These are phyloP conservation scores for Fregetta grallaria DNA, from an alignment of 2,113 vertebrate species.

Conservation along the genomic window DNA sequence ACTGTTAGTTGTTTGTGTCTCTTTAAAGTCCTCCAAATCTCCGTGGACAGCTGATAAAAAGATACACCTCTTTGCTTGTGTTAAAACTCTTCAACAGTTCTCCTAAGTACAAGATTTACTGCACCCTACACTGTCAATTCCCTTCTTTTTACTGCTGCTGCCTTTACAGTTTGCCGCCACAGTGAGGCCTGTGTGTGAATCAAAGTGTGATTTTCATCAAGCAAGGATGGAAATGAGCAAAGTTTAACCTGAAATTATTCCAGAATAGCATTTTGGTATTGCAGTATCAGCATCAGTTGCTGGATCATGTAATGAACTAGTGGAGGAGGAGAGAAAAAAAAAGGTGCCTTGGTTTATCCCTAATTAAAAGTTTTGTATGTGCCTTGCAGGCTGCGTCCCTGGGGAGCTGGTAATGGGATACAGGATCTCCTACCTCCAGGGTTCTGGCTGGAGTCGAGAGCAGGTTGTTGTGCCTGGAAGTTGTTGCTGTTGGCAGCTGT, in stretches of 20 bases:
- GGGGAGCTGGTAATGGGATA: neutral
- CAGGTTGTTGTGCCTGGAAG: constrained; percentile 1
- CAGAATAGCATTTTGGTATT: neutral
- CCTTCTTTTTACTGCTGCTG: neutral
- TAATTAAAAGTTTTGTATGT: constrained; percentile 36
- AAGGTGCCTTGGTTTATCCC: neutral
- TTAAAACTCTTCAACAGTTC: neutral
- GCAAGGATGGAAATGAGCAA: neutral
- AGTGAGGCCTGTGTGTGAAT: constrained; percentile 8
- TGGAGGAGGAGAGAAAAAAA: neutral
- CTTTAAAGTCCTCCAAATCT: constrained; percentile 27
- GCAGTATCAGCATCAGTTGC: neutral
- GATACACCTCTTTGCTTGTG: neutral
- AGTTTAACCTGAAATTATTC: neutral
- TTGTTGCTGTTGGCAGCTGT: constrained; percentile 37
- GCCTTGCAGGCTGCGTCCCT: neutral
- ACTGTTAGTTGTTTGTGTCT: constrained; percentile 37
- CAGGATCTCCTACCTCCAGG: neutral
- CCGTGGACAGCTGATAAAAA: constrained; percentile 38
- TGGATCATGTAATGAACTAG: neutral
- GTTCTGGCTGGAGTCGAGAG: neutral
- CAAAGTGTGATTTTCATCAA: neutral
- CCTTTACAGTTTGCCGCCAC: constrained; percentile 40
- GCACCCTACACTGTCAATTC: neutral
- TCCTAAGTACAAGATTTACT: neutral